Percentiles rank a stretch among this genome's conserved stretches.
Conservation (phyloP, 1,140 invertebrate species). For the Agrilus planipennis region DNA sequence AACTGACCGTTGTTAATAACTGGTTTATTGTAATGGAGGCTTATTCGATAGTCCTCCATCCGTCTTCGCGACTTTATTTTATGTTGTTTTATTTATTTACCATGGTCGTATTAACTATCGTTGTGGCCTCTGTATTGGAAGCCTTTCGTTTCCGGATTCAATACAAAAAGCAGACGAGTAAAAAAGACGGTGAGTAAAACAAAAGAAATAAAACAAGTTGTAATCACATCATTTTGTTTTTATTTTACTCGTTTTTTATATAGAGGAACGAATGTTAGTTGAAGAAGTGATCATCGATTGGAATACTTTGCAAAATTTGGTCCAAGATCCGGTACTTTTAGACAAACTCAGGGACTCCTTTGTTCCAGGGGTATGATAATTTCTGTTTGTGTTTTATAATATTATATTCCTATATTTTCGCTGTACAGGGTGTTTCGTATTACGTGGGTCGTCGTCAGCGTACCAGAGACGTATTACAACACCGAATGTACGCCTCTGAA, state of each 20-base stretch:
- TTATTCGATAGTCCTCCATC: slow-evolving; percentile 55
- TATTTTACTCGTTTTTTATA: no score
- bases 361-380: slow-evolving; percentile 39
- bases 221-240: neutral
- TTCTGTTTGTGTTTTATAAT: slow-evolving; percentile 4
- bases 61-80: slow-evolving; percentile 67
- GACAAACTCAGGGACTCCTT: slow-evolving; percentile 48
- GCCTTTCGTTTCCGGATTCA: slow-evolving; percentile 84
- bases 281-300: slow-evolving; percentile 60
- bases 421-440: slow-evolving; percentile 50
- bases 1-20: slow-evolving; percentile 83
- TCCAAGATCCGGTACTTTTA: slow-evolving; percentile 48
- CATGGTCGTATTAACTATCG: slow-evolving; percentile 85
- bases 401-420: slow-evolving; percentile 9
- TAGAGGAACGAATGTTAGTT: slow-evolving; percentile 60
- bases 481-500: slow-evolving; percentile 63
- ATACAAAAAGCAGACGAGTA: slow-evolving; percentile 68
- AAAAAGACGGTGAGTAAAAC: slow-evolving; percentile 59
- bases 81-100: slow-evolving; percentile 85
- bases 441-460: slow-evolving; percentile 58
- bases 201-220: slow-evolving; percentile 8
- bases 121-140: slow-evolving; percentile 82
- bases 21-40: slow-evolving; percentile 90
- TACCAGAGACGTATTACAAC: slow-evolving; percentile 62
- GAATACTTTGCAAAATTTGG: slow-evolving; percentile 50